Evolutionary conservation across 2,888 invertebrate species (phyloP).

Genomic region (Diloba caeruleocephala): DNA sequence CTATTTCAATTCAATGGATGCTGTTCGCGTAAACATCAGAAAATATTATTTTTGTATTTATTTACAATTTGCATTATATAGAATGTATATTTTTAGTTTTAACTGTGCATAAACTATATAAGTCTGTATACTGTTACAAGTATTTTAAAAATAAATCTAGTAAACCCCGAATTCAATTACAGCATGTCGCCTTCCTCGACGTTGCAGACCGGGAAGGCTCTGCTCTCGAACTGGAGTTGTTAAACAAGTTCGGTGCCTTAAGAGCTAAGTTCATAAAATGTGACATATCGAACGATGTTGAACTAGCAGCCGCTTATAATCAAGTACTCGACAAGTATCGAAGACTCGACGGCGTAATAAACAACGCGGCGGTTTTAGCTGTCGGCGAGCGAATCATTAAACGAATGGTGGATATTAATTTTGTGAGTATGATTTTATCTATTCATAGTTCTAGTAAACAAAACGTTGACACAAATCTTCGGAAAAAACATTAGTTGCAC

Average conservation of each 20-base stretch:
- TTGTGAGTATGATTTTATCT: no score
- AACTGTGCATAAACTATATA: no score
- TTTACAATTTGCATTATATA: no score
- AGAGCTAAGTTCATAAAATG: constrained; percentile 84
- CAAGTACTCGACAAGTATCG: constrained; percentile 78
- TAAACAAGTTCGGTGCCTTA: constrained; percentile 77
- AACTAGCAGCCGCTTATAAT: constrained; percentile 72
- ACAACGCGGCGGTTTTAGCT: constrained; percentile 76
- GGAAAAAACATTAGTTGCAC: no score
- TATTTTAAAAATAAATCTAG: no score
- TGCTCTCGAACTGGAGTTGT: constrained; percentile 72
- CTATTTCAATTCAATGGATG: no score
- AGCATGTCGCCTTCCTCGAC: constrained; percentile 83
- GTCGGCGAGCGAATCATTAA: constrained; percentile 62
- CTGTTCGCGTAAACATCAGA: no score
- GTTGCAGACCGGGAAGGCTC: constrained; percentile 74
- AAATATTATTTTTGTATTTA: no score
- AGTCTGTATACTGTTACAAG: no score
- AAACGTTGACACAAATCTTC: no score
- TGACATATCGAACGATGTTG: constrained; percentile 74
- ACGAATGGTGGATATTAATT: constrained; percentile 78
- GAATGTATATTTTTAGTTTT: no score
- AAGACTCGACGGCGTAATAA: constrained; percentile 77
- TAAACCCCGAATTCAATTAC: constrained; percentile 20
- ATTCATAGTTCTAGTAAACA: no score